phyloP scores from a whole-genome alignment of 2,113 vertebrate species.

The Albula goreensis region DNA sequence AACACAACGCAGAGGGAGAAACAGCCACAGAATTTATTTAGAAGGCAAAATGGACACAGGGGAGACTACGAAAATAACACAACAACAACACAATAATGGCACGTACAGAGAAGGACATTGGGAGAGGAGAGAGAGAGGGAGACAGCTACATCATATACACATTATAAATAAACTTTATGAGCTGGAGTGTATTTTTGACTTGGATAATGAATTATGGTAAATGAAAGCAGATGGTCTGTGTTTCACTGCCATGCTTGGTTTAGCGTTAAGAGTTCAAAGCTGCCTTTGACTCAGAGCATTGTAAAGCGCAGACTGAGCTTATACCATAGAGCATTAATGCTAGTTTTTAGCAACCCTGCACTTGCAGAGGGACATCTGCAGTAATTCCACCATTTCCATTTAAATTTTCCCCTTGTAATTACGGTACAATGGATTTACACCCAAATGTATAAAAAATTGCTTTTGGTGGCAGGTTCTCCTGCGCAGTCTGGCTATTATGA shows the following conservation, averaged over 20 bases:
- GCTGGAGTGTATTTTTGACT: neutral
- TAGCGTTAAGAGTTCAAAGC: neutral
- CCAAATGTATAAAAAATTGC: neutral
- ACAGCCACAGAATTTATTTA: too few species aligned
- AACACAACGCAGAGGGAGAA: too few species aligned
- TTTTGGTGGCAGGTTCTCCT: neutral
- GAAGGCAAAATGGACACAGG: too few species aligned
- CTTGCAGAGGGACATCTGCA: neutral
- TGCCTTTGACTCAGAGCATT: neutral
- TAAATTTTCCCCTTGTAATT: neutral
- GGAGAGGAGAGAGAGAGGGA: neutral
- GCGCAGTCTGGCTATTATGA: neutral
- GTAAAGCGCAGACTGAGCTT: neutral
- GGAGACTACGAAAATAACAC: too few species aligned
- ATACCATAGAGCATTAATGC: neutral
- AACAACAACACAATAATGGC: too few species aligned
- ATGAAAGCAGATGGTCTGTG: neutral
- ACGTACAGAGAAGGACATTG: too few species aligned
- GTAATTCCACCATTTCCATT: neutral
- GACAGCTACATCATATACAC: neutral
- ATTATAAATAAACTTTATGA: neutral
- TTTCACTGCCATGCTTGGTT: neutral
- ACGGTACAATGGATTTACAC: neutral
- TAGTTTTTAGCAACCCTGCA: neutral
- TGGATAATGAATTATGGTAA: constrained; percentile 3